A percentile compares a stretch with the other conserved stretches of the same genome.
These are phyloP conservation scores for Grus americana DNA, from an alignment of 2,113 vertebrate genomes.

Conservation along the genomic window DNA sequence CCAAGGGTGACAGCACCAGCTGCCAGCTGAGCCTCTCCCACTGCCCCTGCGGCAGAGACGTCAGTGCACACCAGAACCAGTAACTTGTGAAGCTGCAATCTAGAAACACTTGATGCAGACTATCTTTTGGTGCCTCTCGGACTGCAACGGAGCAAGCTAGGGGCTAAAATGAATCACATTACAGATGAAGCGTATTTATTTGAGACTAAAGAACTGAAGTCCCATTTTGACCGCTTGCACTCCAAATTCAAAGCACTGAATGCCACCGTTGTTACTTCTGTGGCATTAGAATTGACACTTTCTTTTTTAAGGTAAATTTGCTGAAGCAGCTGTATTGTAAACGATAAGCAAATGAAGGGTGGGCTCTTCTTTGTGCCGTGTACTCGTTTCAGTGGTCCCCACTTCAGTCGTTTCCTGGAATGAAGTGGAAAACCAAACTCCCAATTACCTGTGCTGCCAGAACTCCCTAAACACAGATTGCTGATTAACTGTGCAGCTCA, in stretches of 20 bases:
- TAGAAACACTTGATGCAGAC: background rate
- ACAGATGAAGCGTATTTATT: background rate
- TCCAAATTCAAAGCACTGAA: background rate
- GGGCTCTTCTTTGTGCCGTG: background rate
- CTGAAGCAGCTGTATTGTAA: background rate
- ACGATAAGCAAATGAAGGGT: background rate
- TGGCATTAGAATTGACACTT: background rate
- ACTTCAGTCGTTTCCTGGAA: background rate
- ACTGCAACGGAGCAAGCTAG: rapidly evolving
- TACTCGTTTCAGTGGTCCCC: background rate
- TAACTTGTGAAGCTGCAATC: background rate
- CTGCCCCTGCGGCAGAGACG: background rate
- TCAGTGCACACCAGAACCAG: background rate
- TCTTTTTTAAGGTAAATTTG: background rate
- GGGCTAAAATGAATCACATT: background rate
- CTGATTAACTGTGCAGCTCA: slow-evolving; percentile 40
- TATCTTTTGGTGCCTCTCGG: background rate
- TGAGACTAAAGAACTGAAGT: background rate
- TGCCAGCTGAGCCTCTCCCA: background rate
- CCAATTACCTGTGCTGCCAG: background rate
- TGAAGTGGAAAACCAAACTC: background rate
- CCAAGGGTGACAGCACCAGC: background rate
- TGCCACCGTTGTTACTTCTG: background rate
- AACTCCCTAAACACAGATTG: slow-evolving; percentile 24
- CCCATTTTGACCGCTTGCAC: background rate